Conservation (phyloP, 1,140 invertebrate genomes). For the Paraescarpia echinospica region DNA sequence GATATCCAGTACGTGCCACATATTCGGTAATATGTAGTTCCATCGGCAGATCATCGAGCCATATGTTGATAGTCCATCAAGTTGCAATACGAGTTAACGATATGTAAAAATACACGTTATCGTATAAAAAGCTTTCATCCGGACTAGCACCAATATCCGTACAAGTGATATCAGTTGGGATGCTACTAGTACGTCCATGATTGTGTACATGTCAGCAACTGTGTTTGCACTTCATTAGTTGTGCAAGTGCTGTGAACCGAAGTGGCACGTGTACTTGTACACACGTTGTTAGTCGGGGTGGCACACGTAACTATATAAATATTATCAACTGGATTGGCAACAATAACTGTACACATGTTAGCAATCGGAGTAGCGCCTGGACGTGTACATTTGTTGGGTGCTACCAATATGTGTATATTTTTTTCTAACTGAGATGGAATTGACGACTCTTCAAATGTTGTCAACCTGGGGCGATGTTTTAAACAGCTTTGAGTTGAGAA, state of each 20-base stretch:
- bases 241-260: neutral
- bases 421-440: too few species aligned
- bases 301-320: neutral
- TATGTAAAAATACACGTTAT: neutral
- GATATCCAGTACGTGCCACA: neutral
- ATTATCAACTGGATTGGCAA: neutral
- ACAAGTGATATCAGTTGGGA: neutral
- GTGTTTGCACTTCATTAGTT: neutral
- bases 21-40: neutral
- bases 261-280: neutral
- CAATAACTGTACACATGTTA: neutral
- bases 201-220: neutral
- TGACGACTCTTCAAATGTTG: too few species aligned
- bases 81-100: neutral
- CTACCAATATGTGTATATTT: too few species aligned
- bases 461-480: too few species aligned
- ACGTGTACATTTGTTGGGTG: too few species aligned
- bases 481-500: too few species aligned
- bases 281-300: neutral
- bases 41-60: neutral
- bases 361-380: neutral
- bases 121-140: neutral
- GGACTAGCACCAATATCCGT: neutral
- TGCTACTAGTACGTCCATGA: neutral
- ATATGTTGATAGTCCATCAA: neutral